phyloP scores from a whole-genome alignment of 1,140 invertebrate species.

The Bombus waltoni region DNA sequence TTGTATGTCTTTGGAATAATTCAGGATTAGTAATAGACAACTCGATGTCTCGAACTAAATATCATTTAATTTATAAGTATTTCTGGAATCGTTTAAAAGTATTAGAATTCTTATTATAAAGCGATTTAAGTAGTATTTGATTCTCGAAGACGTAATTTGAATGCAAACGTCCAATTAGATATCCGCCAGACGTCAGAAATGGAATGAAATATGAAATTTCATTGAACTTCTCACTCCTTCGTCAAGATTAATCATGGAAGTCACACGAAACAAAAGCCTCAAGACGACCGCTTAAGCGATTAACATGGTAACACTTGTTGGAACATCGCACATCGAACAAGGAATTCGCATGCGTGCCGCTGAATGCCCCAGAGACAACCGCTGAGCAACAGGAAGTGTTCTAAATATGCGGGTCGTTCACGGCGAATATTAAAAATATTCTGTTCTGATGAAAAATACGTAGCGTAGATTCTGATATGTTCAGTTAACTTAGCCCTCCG shows the following conservation, averaged over 20 bases:
- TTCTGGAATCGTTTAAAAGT: no score
- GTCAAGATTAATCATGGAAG: background rate
- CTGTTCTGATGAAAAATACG: conserved; percentile 54
- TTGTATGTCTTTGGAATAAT: no score
- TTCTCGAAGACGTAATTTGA: no score
- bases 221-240: background rate
- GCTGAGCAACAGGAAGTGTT: conserved; percentile 43
- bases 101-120: no score
- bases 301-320: conserved; percentile 9
- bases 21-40: no score
- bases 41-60: no score
- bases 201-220: background rate
- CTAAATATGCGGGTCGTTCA: conserved; percentile 21
- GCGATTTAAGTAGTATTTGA: no score
- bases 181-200: background rate
- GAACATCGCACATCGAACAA: conserved; percentile 16
- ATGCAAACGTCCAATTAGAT: background rate
- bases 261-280: no score
- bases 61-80: no score
- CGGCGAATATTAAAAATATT: conserved; percentile 53
- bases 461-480: conserved; percentile 53
- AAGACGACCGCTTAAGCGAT: conserved; percentile 11
- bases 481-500: conserved; percentile 43
- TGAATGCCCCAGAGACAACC: background rate
- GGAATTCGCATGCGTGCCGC: conserved; percentile 2